Percentiles rank a stretch among this genome's conserved stretches.
phyloP scores from a whole-genome alignment of 2,113 vertebrate species.

The Malurus elegans region DNA sequence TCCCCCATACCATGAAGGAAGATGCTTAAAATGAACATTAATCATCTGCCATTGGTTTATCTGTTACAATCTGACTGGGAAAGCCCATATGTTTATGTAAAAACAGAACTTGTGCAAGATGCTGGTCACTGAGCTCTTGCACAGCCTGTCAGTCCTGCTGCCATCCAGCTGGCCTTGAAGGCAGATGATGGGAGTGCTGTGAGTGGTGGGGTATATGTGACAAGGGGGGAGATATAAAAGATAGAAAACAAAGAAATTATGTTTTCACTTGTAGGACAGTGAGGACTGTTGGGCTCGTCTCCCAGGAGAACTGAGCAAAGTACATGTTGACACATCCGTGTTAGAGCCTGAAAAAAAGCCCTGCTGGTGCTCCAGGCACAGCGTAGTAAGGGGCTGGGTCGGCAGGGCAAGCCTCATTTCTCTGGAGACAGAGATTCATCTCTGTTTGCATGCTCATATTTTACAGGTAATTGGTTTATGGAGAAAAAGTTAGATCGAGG shows the following conservation, averaged over 20 bases:
- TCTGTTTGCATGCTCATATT: neutral
- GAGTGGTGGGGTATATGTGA: neutral
- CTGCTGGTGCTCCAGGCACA: neutral
- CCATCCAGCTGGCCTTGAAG: neutral
- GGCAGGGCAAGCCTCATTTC: neutral
- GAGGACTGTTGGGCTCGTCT: neutral
- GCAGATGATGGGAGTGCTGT: neutral
- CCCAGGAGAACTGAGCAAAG: neutral
- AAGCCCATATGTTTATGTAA: neutral
- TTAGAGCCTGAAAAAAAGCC: neutral
- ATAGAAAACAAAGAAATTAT: neutral
- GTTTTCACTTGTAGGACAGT: neutral
- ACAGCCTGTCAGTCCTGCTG: neutral
- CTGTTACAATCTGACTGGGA: neutral
- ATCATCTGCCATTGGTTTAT: neutral
- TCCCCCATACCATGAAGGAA: neutral
- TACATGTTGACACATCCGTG: neutral
- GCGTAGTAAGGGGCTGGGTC: rapidly evolving
- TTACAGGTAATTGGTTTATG: neutral
- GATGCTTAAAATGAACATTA: neutral
- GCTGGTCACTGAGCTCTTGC: neutral
- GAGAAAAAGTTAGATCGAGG: neutral
- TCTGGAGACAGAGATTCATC: neutral
- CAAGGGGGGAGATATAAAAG: neutral
- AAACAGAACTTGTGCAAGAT: neutral